A percentile compares a stretch with the other conserved stretches of the same genome.
Conservation (phyloP, 2,888 invertebrate species). For the Ceriagrion tenellum region DNA sequence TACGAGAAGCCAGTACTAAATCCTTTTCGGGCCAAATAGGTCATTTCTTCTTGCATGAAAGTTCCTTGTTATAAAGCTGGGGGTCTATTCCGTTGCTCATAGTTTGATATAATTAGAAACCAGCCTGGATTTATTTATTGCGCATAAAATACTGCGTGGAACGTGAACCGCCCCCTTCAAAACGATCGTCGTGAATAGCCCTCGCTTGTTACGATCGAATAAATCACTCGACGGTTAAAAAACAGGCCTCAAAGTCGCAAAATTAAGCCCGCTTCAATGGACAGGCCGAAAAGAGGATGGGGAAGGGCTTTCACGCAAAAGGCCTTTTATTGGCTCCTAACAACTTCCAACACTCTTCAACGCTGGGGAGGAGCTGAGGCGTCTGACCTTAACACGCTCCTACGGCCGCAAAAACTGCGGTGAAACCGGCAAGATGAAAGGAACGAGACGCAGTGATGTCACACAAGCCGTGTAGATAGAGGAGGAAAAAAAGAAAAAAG, state of each 20-base stretch:
- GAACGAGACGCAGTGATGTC: neutral
- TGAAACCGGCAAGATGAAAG: neutral
- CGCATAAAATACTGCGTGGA: too few species aligned
- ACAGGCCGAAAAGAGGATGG: neutral
- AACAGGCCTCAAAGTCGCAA: neutral
- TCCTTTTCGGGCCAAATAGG: too few species aligned
- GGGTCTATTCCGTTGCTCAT: too few species aligned
- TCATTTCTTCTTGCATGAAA: too few species aligned
- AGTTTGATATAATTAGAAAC: too few species aligned
- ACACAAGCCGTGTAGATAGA: neutral
- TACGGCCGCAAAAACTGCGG: neutral
- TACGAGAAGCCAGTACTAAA: too few species aligned
- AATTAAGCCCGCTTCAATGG: neutral
- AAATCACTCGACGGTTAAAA: neutral
- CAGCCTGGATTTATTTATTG: too few species aligned
- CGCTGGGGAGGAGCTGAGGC: neutral
- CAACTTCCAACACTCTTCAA: neutral
- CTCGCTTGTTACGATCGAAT: neutral
- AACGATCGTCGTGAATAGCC: neutral
- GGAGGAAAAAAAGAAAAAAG: neutral
- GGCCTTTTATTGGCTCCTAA: neutral
- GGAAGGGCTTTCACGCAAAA: neutral
- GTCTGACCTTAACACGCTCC: neutral
- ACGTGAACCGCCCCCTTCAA: neutral
- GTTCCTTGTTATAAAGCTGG: too few species aligned